Conservation (phyloP, 2,888 invertebrate genomes). For the Piscicola geometra region DNA sequence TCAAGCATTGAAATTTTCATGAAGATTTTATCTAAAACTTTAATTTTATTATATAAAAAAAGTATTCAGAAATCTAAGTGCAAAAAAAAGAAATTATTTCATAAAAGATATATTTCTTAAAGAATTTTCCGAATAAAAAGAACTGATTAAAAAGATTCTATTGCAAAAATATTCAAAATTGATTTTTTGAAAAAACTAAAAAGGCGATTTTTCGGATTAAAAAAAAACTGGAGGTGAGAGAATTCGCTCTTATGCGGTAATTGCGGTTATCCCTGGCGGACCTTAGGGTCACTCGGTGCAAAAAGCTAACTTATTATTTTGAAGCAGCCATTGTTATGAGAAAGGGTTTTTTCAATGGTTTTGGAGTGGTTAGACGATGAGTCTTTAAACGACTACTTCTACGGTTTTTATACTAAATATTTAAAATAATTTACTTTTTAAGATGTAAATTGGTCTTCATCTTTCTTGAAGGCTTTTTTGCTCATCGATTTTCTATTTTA, state of each 20-base stretch:
- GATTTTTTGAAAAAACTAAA: not conserved
- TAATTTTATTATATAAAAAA: no score
- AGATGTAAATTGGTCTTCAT: no score
- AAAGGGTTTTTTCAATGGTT: not conserved
- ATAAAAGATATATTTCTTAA: not conserved
- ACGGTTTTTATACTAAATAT: no score
- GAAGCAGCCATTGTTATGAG: not conserved
- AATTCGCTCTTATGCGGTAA: constrained; percentile 12
- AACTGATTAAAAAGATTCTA: not conserved
- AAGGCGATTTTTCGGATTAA: not conserved
- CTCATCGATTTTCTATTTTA: no score
- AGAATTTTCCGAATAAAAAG: not conserved
- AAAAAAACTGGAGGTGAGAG: constrained; percentile 12
- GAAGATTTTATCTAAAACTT: no score
- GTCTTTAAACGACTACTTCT: no score
- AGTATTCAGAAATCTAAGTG: no score
- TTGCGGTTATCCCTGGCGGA: constrained; percentile 11
- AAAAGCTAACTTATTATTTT: constrained; percentile 6
- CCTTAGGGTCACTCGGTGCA: constrained; percentile 1
- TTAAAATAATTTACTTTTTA: no score
- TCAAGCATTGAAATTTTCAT: no score
- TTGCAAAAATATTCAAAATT: not conserved
- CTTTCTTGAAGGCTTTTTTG: no score
- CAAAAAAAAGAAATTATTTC: not conserved
- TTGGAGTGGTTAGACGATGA: no score